Evolutionary conservation across 2,888 invertebrate genomes (phyloP), one percentile per base, ranked within the genome.

Genomic region (Drosophila ezoana): DNA sequence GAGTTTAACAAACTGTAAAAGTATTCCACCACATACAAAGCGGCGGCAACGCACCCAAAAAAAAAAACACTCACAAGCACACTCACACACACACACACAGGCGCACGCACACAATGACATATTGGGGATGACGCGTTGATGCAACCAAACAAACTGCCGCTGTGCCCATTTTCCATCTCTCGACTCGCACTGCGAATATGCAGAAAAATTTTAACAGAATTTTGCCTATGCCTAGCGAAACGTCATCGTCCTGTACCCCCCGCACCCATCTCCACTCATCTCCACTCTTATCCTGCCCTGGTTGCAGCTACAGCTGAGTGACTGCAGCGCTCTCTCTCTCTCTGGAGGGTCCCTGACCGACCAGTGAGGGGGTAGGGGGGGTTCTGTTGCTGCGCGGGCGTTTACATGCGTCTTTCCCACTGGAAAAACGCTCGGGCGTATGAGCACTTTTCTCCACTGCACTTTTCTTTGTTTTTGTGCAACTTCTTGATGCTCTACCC

Each of bases 11-110:
- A 85, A 85, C 85, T 85, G 82, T 81, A 82, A 82, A 87, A 82
- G 85, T 85, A 85, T 87, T 85, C 83, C 80, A 81, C 85, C 87
- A 82, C 85, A 87, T 87, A 86, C 85, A 87, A 83, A 75, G 83
- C 71, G 61, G 57, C 60, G 47, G 60, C 61, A 73, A 44, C 71
- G 71, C 73, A 61, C 66, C 71, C 74, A 79, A 75, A 77, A 74
- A 64, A 54, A 23, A 6, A 8, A 5, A 23, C 23, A 23, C 23
- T 5, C 23, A 23, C 5, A 23, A 23, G 23, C 52, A 28, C 41
- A 44, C 47, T 44, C 18, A 53, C n/a, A 57, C 28, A 45, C 56
- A 59, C 45, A 40, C 37, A 23, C 48, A 41, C 35, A 41, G 51
- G 38, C 47, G 10, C 60, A 63, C 72, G 38, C 54, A 60, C 53